These are phyloP conservation scores for Anarhynchus alexandrinus DNA, from an alignment of 2,113 vertebrate species.

Conservation along the genomic window DNA sequence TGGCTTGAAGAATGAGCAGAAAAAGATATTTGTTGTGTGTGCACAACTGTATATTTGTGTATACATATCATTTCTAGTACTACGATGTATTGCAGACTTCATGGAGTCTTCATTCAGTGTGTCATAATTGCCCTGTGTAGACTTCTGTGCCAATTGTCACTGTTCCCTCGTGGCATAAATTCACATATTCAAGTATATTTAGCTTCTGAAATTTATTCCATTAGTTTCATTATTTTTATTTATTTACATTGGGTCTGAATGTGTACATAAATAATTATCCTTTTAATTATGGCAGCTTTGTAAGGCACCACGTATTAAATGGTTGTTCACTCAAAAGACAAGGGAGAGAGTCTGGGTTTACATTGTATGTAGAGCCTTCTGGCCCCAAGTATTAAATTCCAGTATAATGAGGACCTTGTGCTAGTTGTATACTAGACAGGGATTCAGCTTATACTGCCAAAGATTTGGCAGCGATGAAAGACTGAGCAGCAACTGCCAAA, in stretches of 20 bases:
- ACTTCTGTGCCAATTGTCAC: neutral
- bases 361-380: constrained; percentile 51
- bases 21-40: neutral
- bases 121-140: neutral
- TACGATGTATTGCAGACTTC: neutral
- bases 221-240: constrained; percentile 41
- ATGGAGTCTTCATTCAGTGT: neutral
- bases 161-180: neutral
- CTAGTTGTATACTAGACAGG: constrained; percentile 39
- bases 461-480: constrained; percentile 28
- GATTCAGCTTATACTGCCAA: constrained; percentile 49
- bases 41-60: neutral
- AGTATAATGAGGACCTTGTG: constrained; percentile 66
- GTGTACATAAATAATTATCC: neutral
- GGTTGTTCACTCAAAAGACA: constrained; percentile 50
- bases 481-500: constrained; percentile 56
- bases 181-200: neutral
- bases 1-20: neutral
- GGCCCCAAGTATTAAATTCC: constrained; percentile 49
- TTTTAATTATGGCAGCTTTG: constrained; percentile 55
- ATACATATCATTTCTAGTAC: neutral
- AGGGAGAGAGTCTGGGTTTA: constrained; percentile 54
- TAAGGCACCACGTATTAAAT: neutral
- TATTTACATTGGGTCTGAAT: constrained; percentile 22
- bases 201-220: constrained; percentile 29